Evolutionary conservation across 2,888 invertebrate species (phyloP).

Genomic region (Cristatella mucedo): DNA sequence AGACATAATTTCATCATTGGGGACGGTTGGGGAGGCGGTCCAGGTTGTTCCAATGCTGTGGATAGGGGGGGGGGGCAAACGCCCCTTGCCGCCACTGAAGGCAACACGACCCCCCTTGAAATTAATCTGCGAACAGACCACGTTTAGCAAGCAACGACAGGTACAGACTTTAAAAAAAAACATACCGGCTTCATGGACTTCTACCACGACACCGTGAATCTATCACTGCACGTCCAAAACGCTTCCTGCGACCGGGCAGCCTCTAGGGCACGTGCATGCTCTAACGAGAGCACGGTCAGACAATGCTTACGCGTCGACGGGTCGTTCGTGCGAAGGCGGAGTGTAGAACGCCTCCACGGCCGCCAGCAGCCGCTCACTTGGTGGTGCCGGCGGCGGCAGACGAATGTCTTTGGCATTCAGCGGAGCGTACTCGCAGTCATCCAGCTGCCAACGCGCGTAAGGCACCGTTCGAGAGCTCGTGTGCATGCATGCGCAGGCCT

Average conservation of each 20-base stretch:
- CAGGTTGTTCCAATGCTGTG: no score
- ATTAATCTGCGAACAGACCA: no score
- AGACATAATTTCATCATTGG: no score
- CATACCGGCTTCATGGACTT: no score
- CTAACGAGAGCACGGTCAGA: slow-evolving; percentile 3
- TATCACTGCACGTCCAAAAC: not conserved
- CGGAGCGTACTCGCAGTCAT: slow-evolving; percentile 74
- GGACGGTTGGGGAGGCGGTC: no score
- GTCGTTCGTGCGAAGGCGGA: slow-evolving; percentile 80
- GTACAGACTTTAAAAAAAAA: no score
- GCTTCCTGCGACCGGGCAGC: slow-evolving; percentile 4
- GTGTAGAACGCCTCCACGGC: slow-evolving; percentile 93
- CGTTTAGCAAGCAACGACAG: no score
- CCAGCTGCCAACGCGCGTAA: slow-evolving; percentile 46
- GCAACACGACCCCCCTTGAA: no score
- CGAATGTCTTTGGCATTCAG: slow-evolving; percentile 76
- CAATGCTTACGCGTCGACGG: slow-evolving; percentile 55
- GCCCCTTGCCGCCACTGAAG: no score
- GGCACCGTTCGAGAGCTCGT: no score
- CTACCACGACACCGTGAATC: not conserved
- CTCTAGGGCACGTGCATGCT: not conserved
- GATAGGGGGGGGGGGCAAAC: no score
- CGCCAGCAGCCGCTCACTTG: slow-evolving; percentile 73
- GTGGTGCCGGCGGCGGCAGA: slow-evolving; percentile 83
- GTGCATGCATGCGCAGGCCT: no score